Evolutionary conservation across 2,888 invertebrate genomes (phyloP), one percentile per base, ranked within the genome.

Genomic region (Idaea aversata): DNA sequence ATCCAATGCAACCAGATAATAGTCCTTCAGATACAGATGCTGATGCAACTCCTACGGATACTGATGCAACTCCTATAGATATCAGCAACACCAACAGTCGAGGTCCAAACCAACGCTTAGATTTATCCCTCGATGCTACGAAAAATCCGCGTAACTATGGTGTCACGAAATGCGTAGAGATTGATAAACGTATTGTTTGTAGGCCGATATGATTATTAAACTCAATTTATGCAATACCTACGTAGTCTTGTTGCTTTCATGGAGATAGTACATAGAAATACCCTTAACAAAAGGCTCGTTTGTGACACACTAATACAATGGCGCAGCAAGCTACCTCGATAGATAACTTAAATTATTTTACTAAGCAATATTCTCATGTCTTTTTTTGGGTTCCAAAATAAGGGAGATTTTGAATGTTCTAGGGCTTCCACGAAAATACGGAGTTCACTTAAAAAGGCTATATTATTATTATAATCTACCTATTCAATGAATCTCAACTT

Each of bases 161-260:
- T 47, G 72, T 69, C 4, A 72, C 81, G 7, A 76, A 73, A 69
- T 87, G 87, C 72, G 69, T 85, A 25, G 84, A 87, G 70, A 80
- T 85, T 62, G 65, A 67, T 38, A 77, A 83, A 16, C 78, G 85
- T 65, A 79, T 88, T 67, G 82, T 88, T 13, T 88, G 87, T 70
- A 75, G 72, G 58, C 34, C 15, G 7, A 35, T 4, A 38, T 38
- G 15, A 35, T 63, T 10, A 47, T 13, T 47, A 47, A 47, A 47
- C 47, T 47, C 47, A 47, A 13, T 6, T 47, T 47, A 47, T 47
- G 47, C 47, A 47, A 13, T 47, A 47, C 7, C 13, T 47, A 7
- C 13, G 4, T 47, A 36, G 36, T 36, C 36, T 36, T 36, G 25
- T 25, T 25, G 25, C 25, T 25, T 25, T 25, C 25, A 25, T 25